Evolutionary conservation across 2,888 invertebrate species (phyloP), one percentile per base, ranked within the genome.

Genomic region (Habrosyne pyritoides): DNA sequence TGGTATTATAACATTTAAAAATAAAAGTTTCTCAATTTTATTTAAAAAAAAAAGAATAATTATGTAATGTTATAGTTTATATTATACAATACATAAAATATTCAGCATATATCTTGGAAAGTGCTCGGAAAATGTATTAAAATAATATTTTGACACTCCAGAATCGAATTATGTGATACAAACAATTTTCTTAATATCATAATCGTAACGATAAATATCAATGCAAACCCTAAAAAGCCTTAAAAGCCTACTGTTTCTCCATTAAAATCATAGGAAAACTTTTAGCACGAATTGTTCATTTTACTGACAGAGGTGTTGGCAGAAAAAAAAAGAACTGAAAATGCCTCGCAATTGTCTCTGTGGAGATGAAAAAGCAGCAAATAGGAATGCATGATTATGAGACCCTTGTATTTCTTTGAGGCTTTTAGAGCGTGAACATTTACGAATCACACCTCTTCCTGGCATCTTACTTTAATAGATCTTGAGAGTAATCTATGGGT

Each of bases 401-500:
- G 57, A 60, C 67, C 60, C 61, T 60, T 54, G 24, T 42, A 8
- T 48, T 53, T 67, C 56, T 71, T 64, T 69, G 65, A 60, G 42
- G 48, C 51, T 65, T 70, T 70, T 69, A 65, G 72, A 69, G 59
- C 72, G 69, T 71, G 54, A 71, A 65, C 57, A 60, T 60, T 62
- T 66, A 54, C 51, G 24, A 26, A 18, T 18, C 21, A 46, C 21
- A 49, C 42, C n/a, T 1, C 57, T 53, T 60, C 26, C 14, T 12
- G 12, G 21, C 46, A 26, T 50, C 28, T 46, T 42, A 10, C 18
- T 18, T 26, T 50, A 48, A 48, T 48, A 48, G 2, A 26, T 26
- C 24, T 48, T 10, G 26, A 14, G 7, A 48, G 21, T 26, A 1
- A n/a, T 48, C 12, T 14, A 14, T 48, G 14, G 12, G 22, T 6